A percentile compares a stretch with the other conserved stretches of the same genome.
phyloP scores from a whole-genome alignment of 2,113 vertebrate species.

The Vulpes lagopus region DNA sequence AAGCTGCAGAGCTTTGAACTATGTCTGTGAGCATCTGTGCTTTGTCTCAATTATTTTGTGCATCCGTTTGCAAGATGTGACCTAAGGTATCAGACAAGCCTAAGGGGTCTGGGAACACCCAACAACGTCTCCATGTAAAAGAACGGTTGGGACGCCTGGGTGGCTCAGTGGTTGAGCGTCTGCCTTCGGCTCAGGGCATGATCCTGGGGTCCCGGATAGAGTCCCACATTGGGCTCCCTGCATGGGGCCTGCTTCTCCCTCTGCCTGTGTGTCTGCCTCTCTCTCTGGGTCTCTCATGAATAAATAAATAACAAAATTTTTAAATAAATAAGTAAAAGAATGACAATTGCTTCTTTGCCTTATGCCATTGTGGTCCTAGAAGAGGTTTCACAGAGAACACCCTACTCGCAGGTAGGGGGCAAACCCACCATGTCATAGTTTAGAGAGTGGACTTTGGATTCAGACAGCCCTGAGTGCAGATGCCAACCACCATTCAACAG shows the following conservation, averaged over 20 bases:
- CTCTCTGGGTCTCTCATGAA: too few species aligned
- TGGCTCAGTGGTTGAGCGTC: too few species aligned
- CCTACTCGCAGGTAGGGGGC: background rate
- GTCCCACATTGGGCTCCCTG: too few species aligned
- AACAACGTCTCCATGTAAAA: background rate
- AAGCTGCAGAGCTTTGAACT: background rate
- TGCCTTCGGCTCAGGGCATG: too few species aligned
- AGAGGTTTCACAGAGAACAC: background rate
- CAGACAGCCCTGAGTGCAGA: background rate
- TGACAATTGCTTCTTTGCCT: background rate
- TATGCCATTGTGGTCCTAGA: background rate
- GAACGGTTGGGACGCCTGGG: background rate
- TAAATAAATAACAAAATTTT: too few species aligned
- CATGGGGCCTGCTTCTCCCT: too few species aligned
- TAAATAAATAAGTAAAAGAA: background rate
- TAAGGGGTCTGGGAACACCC: background rate
- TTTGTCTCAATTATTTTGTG: background rate
- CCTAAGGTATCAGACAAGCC: background rate
- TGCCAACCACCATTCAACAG: background rate
- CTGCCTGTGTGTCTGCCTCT: too few species aligned
- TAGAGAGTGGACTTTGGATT: background rate
- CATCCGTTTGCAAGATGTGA: background rate
- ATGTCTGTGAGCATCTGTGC: background rate
- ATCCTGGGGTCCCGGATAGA: too few species aligned
- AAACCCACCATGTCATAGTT: background rate